Conservation (phyloP, 37 sponge, comb jelly and placozoan species). For the Chondrilla cf. caribensis region DNA sequence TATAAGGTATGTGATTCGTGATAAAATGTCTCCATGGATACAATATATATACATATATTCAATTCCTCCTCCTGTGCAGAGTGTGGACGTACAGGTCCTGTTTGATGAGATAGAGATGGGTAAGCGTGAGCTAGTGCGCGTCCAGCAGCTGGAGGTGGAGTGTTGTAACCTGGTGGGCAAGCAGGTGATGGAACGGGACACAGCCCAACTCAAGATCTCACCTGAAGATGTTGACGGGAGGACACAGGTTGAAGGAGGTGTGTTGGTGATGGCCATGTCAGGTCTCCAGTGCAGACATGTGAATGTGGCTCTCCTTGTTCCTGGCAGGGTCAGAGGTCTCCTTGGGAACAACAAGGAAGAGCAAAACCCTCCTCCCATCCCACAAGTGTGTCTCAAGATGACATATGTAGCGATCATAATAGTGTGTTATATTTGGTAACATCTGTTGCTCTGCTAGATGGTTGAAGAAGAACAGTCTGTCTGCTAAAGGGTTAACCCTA, state of each 20-base stretch:
- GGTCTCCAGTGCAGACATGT: not conserved
- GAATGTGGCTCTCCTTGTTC: not conserved
- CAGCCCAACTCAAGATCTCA: not conserved
- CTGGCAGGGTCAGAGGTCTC: not conserved
- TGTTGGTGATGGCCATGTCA: no score
- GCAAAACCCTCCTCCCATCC: not conserved
- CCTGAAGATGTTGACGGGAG: not conserved
- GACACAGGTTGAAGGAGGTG: no score
- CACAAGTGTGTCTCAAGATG: not conserved
- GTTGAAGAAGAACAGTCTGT: slow-evolving; percentile 66
- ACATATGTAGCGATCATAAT: not conserved
- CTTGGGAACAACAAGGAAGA: not conserved
- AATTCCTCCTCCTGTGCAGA: slow-evolving; percentile 25
- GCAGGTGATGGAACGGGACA: not conserved
- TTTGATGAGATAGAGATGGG: slow-evolving; percentile 38
- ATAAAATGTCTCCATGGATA: not conserved
- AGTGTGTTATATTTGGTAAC: not conserved
- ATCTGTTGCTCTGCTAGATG: slow-evolving; percentile 31
- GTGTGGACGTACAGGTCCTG: slow-evolving; percentile 51
- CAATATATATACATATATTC: not conserved
- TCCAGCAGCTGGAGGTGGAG: slow-evolving; percentile 43
- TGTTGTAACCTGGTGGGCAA: slow-evolving; percentile 28
- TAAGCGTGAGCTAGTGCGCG: slow-evolving; percentile 37
- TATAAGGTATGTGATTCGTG: slow-evolving; percentile 36
- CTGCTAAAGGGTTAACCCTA: slow-evolving; percentile 63